Evolutionary conservation across 37 sponge, comb jelly and placozoan species (phyloP).

Genomic region (Tethya wilhelma): DNA sequence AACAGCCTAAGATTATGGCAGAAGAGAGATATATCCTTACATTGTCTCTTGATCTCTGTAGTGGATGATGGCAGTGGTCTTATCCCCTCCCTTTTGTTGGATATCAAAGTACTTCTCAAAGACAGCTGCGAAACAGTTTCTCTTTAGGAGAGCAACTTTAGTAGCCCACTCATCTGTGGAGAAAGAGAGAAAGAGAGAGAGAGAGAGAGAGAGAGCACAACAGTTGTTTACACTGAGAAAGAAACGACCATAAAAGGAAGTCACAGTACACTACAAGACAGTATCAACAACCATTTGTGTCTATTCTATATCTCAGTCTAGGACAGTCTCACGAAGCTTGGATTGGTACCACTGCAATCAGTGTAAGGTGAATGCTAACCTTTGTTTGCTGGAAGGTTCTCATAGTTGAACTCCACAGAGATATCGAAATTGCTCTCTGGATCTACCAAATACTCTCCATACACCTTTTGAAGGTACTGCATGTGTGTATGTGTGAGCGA

Average conservation of each 20-base stretch:
- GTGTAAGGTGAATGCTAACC: slow-evolving; percentile 45
- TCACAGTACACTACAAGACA: not conserved
- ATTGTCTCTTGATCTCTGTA: slow-evolving; percentile 97
- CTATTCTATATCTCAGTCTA: not conserved
- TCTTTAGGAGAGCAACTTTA: slow-evolving; percentile 88
- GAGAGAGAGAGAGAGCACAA: slow-evolving; percentile 9
- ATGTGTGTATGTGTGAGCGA: too few species aligned
- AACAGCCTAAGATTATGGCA: too few species aligned
- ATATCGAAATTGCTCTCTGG: slow-evolving; percentile 83
- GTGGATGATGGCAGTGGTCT: slow-evolving; percentile 85
- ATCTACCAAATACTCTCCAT: slow-evolving; percentile 64
- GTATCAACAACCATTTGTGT: not conserved
- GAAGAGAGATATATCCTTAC: slow-evolving; percentile 65
- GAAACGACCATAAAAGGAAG: not conserved
- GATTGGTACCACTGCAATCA: not conserved
- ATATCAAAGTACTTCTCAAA: slow-evolving; percentile 95
- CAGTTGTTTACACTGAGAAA: not conserved
- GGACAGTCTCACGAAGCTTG: not conserved
- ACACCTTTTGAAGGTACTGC: slow-evolving; percentile 71
- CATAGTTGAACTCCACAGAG: slow-evolving; percentile 86
- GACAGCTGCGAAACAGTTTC: slow-evolving; percentile 97
- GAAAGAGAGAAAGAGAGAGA: slow-evolving; percentile 6
- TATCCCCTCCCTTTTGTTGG: slow-evolving; percentile 67
- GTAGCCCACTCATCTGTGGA: slow-evolving; percentile 70
- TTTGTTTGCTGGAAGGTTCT: slow-evolving; percentile 81